Evolutionary conservation across 2,797 vertebrate species (phyloP).

Genomic region (Pipistrellus kuhlii): DNA sequence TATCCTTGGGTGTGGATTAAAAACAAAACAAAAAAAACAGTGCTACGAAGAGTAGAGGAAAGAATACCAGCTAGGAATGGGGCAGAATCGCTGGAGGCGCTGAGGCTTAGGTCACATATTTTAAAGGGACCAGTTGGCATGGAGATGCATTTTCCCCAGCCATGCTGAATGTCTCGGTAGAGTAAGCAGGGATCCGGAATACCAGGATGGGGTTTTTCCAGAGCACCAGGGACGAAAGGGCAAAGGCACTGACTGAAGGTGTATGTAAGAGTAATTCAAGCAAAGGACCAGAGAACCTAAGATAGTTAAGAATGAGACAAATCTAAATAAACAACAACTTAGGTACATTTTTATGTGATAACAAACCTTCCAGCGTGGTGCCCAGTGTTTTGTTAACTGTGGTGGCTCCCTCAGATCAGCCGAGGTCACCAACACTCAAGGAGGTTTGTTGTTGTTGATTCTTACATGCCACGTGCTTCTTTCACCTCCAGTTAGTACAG

Average conservation of each 20-base stretch:
- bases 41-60: background rate
- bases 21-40: too few species aligned
- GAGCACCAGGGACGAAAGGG: background rate
- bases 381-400: background rate
- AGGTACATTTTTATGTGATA: background rate
- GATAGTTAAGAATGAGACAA: background rate
- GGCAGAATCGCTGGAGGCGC: background rate
- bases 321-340: conserved; percentile 21
- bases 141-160: background rate
- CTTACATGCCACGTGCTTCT: background rate
- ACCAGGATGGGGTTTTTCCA: background rate
- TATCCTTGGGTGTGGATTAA: too few species aligned
- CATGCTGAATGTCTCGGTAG: background rate
- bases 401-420: background rate
- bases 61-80: background rate
- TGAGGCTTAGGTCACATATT: background rate
- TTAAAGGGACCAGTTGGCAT: background rate
- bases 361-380: background rate
- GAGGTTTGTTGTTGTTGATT: too few species aligned
- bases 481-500: background rate
- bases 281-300: background rate
- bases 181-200: background rate
- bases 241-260: background rate
- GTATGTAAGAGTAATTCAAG: background rate
- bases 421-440: background rate